These are phyloP conservation scores for Cydia amplana DNA, from an alignment of 1,140 invertebrate genomes.

Conservation along the genomic window DNA sequence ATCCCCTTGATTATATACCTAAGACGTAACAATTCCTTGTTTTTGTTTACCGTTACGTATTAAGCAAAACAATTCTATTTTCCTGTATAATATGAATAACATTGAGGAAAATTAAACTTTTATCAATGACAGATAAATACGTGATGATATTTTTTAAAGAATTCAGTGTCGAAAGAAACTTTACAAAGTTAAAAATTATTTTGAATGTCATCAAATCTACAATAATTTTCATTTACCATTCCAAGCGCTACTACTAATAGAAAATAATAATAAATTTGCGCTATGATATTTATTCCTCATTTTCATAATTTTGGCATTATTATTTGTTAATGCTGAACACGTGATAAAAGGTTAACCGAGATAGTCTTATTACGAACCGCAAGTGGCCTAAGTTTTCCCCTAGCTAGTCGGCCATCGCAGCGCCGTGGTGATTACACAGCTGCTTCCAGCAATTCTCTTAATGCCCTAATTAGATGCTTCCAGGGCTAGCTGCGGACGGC, in stretches of 20 bases:
- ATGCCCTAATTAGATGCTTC: constrained; percentile 55
- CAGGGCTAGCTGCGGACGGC: constrained; percentile 29
- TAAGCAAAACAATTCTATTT: neutral
- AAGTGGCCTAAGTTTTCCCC: constrained; percentile 13
- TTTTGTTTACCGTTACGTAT: neutral
- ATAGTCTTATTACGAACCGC: neutral
- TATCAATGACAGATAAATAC: neutral
- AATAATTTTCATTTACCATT: too few relatives aligned
- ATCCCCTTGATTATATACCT: too few relatives aligned
- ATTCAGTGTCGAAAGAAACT: neutral
- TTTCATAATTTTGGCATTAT: neutral
- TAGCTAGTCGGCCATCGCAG: constrained; percentile 36
- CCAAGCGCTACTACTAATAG: neutral
- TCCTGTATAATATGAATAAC: neutral
- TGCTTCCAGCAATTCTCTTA: constrained; percentile 55
- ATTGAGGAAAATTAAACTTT: neutral
- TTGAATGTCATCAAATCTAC: too few relatives aligned
- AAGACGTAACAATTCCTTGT: neutral
- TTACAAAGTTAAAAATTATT: neutral
- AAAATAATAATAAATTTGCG: neutral
- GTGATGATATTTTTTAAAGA: neutral
- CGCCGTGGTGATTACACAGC: constrained; percentile 49
- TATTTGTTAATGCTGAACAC: neutral
- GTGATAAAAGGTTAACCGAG: neutral
- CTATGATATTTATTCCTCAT: neutral